These are phyloP conservation scores for Pocillopora verrucosa DNA, from an alignment of 64 coral and sea anemone species.

Conservation along the genomic window DNA sequence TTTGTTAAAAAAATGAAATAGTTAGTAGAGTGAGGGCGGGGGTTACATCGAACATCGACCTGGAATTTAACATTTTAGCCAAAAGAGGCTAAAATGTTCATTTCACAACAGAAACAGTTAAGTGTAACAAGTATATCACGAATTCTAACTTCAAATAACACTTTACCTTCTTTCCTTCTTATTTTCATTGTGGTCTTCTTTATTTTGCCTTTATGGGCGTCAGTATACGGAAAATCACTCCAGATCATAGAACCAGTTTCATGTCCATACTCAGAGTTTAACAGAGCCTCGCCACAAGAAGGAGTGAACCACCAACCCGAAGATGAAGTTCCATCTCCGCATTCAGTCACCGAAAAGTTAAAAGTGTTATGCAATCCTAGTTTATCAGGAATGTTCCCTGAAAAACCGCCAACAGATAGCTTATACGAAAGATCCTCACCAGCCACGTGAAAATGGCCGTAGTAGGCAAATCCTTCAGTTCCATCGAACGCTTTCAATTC, in stretches of 20 bases:
- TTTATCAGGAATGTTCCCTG: neutral
- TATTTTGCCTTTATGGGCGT: neutral
- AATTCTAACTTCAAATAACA: neutral
- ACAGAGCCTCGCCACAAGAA: neutral
- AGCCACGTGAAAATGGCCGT: neutral
- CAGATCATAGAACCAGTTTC: neutral
- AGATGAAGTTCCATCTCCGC: neutral
- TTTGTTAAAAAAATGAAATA: too few relatives aligned
- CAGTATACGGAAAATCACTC: neutral
- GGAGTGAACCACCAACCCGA: constrained; percentile 1
- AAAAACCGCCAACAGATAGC: neutral
- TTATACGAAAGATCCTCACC: neutral
- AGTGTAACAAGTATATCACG: too few relatives aligned
- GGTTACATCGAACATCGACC: too few relatives aligned
- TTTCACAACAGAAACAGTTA: neutral
- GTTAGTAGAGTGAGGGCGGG: too few relatives aligned
- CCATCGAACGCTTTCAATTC: neutral
- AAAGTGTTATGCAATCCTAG: neutral
- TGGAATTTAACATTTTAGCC: too few relatives aligned
- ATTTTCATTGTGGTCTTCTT: constrained; percentile 1
- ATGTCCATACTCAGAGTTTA: neutral
- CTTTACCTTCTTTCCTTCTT: constrained; percentile 4
- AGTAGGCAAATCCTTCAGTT: neutral
- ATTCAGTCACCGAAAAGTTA: neutral
- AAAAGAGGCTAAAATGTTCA: neutral